Evolutionary conservation across 2,113 vertebrate species (phyloP).

Genomic region (Beaufortia kweichowensis): DNA sequence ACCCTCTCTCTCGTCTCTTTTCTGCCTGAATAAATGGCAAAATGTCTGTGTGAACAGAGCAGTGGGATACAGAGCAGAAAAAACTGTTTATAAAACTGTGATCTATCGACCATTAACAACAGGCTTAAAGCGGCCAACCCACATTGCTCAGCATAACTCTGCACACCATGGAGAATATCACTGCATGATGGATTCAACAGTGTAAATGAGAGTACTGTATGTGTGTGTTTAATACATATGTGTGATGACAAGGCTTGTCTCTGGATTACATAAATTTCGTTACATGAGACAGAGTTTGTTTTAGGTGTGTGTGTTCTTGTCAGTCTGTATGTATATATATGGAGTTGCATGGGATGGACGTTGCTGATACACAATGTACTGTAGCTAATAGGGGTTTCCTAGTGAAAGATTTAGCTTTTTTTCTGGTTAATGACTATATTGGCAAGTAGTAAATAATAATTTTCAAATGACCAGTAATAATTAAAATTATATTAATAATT

Average conservation of each 20-base stretch:
- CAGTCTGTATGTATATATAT: slow-evolving; percentile 10
- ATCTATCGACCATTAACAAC: slow-evolving; percentile 41
- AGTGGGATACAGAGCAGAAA: slow-evolving; percentile 30
- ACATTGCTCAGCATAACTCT: slow-evolving; percentile 32
- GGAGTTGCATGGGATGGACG: not conserved
- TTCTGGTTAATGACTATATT: no score
- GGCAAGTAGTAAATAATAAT: no score
- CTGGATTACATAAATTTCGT: not conserved
- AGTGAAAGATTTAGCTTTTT: no score
- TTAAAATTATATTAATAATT: no score
- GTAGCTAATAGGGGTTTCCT: no score
- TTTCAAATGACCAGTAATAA: no score
- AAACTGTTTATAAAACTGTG: slow-evolving; percentile 38
- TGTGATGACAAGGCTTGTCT: not conserved
- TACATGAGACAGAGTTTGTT: not conserved
- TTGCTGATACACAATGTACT: no score
- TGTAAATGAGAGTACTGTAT: slow-evolving; percentile 21
- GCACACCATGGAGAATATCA: slow-evolving; percentile 38
- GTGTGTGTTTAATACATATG: slow-evolving; percentile 1
- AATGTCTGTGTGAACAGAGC: slow-evolving; percentile 29
- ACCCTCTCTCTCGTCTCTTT: slow-evolving; percentile 23
- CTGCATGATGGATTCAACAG: slow-evolving; percentile 32
- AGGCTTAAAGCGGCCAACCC: slow-evolving; percentile 37
- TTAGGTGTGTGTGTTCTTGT: not conserved
- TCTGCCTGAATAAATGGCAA: slow-evolving; percentile 18